Base-by-base conservation (phyloP, 2,797 vertebrate species). In the Streptopelia turtur region DNA sequence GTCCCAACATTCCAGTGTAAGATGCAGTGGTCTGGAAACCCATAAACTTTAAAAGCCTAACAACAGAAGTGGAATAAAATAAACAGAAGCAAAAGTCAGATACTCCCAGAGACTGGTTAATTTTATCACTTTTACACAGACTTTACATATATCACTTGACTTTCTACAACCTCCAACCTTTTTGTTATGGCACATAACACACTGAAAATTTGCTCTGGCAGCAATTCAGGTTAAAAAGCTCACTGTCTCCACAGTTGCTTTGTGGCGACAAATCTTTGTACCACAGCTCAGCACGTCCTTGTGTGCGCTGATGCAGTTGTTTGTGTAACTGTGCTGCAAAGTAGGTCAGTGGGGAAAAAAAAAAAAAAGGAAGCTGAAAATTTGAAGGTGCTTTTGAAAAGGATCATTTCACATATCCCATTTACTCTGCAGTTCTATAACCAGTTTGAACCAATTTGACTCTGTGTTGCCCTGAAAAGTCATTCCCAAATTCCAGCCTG, bases 251-350 rank as follows among this genome's bases (percentile, higher is more conserved):
- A 27, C 74, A 72, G 77, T 61, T 86, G 57, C 30, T 91, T 39
- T 82, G 59, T 69, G 70, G 74, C 0, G 0, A 66, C 66, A 82
- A 93, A 87, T 95, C 95, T 95, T 92, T 94, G 94, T 84, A 90
- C 93, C 55, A 56, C 59, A 90, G 77, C 81, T 95, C 92, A 72
- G 83, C 90, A 63, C 0, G 12, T 91, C 55, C 77, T 87, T 66
- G 33, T 8, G 0, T 57, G 50, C 31, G 37, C 93, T 80, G 92
- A 84, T 95, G 93, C 88, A 66, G 83, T 84, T 97, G 92, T 95
- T 96, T 95, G 90, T 92, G 70, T 87, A 95, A 93, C 83, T 75
- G 45, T 24, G 43, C 94, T 90, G 59, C 66, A 87, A 95, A 96
- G 83, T 94, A 95, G 95, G 94, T 95, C 92, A 94, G 53, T 41